These are phyloP conservation scores for Melanotaenia boesemani DNA, from an alignment of 2,797 vertebrate genomes.

Conservation along the genomic window DNA sequence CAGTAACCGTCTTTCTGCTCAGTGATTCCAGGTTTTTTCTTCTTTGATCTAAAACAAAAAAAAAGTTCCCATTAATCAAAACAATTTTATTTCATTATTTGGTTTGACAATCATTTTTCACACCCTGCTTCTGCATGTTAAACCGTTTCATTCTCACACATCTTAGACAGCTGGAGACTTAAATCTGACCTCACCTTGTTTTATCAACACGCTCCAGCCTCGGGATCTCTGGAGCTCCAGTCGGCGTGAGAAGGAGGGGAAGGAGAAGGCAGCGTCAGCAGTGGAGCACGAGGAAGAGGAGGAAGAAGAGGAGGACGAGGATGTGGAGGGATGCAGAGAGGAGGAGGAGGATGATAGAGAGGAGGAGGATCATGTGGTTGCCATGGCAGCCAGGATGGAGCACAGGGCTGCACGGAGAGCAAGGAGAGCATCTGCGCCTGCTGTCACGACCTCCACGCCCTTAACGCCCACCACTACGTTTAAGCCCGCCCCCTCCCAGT, in stretches of 20 bases:
- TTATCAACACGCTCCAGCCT: conserved; percentile 51
- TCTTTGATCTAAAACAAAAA: too few species aligned
- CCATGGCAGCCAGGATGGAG: conserved; percentile 90
- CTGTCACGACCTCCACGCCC: conserved; percentile 78
- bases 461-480: conserved; percentile 67
- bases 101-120: too few species aligned
- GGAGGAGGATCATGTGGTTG: conserved; percentile 83
- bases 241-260: conserved; percentile 68
- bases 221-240: conserved; percentile 77
- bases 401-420: conserved; percentile 86
- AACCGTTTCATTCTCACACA: too few species aligned
- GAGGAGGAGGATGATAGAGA: conserved; percentile 61
- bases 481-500: conserved; percentile 86
- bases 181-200: background rate
- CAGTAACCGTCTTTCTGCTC: too few species aligned
- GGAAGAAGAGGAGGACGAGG: conserved; percentile 69
- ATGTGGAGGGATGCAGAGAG: conserved; percentile 36
- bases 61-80: too few species aligned
- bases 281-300: conserved; percentile 49
- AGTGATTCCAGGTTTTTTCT: too few species aligned
- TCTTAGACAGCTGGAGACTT: background rate
- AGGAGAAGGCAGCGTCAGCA: conserved; percentile 56
- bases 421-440: conserved; percentile 85
- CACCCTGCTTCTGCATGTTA: too few species aligned
- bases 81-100: too few species aligned